Evolutionary conservation across 2,113 vertebrate genomes (phyloP).

Genomic region (Pelodiscus sinensis): DNA sequence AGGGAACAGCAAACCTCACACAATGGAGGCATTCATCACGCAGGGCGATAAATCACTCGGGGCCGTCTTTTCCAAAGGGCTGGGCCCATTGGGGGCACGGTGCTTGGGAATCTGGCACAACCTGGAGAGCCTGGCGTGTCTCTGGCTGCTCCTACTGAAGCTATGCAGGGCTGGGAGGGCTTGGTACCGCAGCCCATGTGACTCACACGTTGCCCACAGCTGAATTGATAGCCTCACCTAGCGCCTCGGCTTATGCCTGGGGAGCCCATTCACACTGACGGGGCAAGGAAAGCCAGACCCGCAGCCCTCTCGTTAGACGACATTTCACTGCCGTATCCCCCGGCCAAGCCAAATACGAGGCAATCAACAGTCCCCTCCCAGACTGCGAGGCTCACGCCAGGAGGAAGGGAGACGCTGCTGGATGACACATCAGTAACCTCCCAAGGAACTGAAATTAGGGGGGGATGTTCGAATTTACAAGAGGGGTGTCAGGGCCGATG

Average conservation of each 20-base stretch:
- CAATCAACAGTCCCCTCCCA: neutral
- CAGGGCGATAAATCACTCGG: neutral
- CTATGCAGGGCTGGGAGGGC: neutral
- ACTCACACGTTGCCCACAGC: neutral
- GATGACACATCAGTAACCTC: neutral
- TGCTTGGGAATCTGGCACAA: neutral
- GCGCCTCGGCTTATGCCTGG: neutral
- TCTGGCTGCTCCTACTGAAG: neutral
- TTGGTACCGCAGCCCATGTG: neutral
- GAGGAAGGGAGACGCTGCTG: neutral
- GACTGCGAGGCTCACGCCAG: neutral
- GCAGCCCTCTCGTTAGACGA: neutral
- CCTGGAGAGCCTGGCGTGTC: neutral
- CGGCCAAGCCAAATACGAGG: neutral
- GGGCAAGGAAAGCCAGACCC: neutral
- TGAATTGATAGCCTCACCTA: neutral
- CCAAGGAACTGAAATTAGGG: no score
- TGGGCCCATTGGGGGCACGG: neutral
- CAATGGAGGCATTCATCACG: neutral
- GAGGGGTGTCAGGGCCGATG: no score
- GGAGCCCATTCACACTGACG: neutral
- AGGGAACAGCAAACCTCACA: neutral
- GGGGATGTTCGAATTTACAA: no score
- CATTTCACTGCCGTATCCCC: neutral
- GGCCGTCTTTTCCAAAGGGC: neutral